Conservation (phyloP, 1,140 invertebrate species). For the Conus ventricosus region DNA sequence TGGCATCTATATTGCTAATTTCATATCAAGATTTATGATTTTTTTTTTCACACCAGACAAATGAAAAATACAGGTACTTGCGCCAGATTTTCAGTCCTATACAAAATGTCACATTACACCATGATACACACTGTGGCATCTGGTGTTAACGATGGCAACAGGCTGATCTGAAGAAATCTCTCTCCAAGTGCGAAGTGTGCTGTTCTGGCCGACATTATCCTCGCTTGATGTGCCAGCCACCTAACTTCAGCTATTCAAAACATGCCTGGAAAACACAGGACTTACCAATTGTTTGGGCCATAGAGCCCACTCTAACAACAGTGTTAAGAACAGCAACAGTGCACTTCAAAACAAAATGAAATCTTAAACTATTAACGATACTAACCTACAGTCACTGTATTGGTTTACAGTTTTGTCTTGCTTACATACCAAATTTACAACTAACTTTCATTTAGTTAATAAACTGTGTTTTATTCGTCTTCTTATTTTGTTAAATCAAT, state of each 20-base stretch:
- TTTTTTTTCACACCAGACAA: no score
- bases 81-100: constrained; percentile 21
- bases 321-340: neutral
- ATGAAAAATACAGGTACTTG: neutral
- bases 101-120: constrained; percentile 17
- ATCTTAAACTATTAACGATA: no score
- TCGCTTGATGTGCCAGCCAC: constrained; percentile 5
- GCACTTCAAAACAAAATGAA: no score
- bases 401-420: no score
- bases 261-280: constrained; percentile 34
- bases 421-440: no score
- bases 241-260: constrained; percentile 32
- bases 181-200: neutral
- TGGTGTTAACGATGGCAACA: constrained; percentile 4
- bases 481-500: no score
- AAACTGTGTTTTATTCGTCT: no score
- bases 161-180: constrained; percentile 19
- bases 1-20: no score
- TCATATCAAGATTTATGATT: no score
- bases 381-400: no score
- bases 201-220: constrained; percentile 19
- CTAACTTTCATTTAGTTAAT: no score
- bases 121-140: constrained; percentile 38
- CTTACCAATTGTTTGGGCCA: constrained; percentile 22
- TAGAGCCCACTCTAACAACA: neutral